These are phyloP conservation scores for Dermolepida albohirtum DNA, from an alignment of 2,888 invertebrate genomes.

Conservation along the genomic window DNA sequence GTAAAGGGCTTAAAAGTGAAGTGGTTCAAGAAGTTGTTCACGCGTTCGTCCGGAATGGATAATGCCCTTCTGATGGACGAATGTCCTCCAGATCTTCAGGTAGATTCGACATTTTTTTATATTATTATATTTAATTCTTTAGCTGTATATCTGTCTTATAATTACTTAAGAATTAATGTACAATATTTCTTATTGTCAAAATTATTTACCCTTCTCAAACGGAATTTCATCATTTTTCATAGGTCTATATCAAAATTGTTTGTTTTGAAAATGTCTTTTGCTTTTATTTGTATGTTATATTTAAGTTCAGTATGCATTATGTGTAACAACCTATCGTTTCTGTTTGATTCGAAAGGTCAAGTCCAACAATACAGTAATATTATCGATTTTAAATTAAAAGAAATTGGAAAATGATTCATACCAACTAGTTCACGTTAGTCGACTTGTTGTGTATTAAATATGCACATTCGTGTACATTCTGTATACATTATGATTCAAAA, in stretches of 20 bases:
- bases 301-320: neutral
- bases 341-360: slow-evolving; percentile 27
- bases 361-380: slow-evolving; percentile 21
- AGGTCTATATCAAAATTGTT: no score
- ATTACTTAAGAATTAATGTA: no score
- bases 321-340: neutral
- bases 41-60: slow-evolving; percentile 54
- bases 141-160: neutral
- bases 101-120: slow-evolving; percentile 44
- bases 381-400: slow-evolving; percentile 10
- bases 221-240: neutral
- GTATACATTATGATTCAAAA: no score
- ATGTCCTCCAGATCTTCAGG: slow-evolving; percentile 60
- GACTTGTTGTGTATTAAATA: no score
- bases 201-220: no score
- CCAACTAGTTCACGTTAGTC: no score
- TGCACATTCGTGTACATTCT: no score
- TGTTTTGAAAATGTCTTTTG: no score
- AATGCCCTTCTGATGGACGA: slow-evolving; percentile 60
- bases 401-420: no score
- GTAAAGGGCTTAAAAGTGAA: slow-evolving; percentile 49
- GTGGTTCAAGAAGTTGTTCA: slow-evolving; percentile 51
- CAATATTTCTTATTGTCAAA: no score
- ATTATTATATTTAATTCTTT: neutral
- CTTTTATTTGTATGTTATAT: neutral